Conservation (phyloP, 2,888 invertebrate genomes). For the Polietes domitor region DNA sequence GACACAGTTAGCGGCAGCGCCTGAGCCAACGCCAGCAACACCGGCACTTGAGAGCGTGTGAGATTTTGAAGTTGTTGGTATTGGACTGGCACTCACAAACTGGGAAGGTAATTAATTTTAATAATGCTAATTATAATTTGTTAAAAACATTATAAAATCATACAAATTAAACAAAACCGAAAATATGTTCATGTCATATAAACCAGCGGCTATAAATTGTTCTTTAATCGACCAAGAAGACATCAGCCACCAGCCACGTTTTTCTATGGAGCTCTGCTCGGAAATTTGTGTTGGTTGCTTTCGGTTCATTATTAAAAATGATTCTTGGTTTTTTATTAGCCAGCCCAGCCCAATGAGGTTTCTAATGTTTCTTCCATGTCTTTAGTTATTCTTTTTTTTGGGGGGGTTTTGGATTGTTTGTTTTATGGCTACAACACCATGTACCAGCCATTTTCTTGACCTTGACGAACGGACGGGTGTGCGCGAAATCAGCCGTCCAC, state of each 20-base stretch:
- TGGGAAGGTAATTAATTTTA: constrained; percentile 51
- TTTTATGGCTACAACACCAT: background rate
- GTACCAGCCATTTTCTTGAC: background rate
- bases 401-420: background rate
- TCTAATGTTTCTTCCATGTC: background rate
- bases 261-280: background rate
- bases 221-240: background rate
- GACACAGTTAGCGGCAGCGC: too few species aligned
- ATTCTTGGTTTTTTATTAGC: background rate
- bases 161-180: constrained; percentile 52
- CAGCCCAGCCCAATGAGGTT: background rate
- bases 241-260: background rate
- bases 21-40: background rate
- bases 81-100: background rate
- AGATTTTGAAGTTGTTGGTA: background rate
- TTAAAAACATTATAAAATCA: constrained; percentile 49
- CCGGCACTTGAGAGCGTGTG: background rate
- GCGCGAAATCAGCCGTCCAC: background rate
- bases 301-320: background rate
- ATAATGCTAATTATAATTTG: constrained; percentile 55
- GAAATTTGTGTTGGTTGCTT: background rate
- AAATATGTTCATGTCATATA: constrained; percentile 3
- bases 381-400: background rate
- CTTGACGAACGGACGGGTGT: background rate
- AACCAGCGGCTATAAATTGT: constrained; percentile 5